These are phyloP conservation scores for Chironomus tentans DNA, from an alignment of 2,888 invertebrate species.

Conservation along the genomic window DNA sequence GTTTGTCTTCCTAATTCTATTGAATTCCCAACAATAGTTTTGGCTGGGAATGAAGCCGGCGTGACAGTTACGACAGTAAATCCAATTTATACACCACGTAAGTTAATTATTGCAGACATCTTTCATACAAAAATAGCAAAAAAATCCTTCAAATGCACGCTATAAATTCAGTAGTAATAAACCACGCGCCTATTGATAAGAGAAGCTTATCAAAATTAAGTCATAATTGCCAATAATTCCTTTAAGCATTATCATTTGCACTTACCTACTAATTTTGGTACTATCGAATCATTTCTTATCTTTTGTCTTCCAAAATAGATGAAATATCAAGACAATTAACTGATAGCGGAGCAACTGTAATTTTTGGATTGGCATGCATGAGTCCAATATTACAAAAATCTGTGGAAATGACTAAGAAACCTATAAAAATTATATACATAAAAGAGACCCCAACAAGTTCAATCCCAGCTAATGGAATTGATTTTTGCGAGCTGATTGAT, in stretches of 20 bases:
- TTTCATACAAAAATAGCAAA: too few species aligned
- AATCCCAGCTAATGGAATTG: conserved; percentile 49
- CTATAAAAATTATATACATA: conserved; percentile 47
- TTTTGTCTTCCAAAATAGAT: conserved; percentile 47
- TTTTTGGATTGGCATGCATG: conserved; percentile 51
- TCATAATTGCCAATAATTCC: too few species aligned
- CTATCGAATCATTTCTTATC: conserved; percentile 5
- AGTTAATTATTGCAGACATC: conserved; percentile 29
- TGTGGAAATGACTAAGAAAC: conserved; percentile 41
- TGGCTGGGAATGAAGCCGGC: conserved; percentile 62
- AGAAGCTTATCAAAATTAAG: neutral
- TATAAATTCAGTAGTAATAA: too few species aligned
- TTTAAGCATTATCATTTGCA: too few species aligned
- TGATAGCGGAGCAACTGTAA: conserved; percentile 52
- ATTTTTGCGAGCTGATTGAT: conserved; percentile 53
- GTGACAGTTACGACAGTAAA: conserved; percentile 62
- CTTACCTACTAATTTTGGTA: too few species aligned
- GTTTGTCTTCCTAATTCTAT: conserved; percentile 67
- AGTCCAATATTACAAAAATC: conserved; percentile 45
- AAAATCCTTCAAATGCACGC: too few species aligned
- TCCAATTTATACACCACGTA: conserved; percentile 60
- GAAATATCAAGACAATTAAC: conserved; percentile 58
- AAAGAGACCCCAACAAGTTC: conserved; percentile 43
- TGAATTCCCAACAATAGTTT: conserved; percentile 56
- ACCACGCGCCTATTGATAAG: neutral